These are phyloP conservation scores for Lepus timidus DNA, from an alignment of 2,113 vertebrate species.

Conservation along the genomic window DNA sequence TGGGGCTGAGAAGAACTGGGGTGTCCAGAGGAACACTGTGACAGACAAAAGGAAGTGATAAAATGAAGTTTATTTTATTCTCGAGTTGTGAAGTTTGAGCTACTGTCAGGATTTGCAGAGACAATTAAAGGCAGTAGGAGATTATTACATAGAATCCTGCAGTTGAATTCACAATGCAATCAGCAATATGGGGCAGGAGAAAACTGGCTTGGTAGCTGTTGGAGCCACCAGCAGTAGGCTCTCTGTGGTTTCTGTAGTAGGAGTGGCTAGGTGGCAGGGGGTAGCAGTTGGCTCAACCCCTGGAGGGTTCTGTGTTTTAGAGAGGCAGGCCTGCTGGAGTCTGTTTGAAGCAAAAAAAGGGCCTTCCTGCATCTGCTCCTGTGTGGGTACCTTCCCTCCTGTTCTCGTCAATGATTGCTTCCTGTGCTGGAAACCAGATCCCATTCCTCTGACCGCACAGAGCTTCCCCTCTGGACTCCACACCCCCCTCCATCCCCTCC, in stretches of 20 bases:
- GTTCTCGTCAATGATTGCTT: not conserved
- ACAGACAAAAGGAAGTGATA: not conserved
- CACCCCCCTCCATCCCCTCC: not conserved
- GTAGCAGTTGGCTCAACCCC: not conserved
- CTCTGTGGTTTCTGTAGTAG: not conserved
- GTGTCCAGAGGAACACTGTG: not conserved
- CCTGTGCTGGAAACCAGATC: not conserved
- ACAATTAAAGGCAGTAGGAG: not conserved
- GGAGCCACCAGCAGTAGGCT: not conserved
- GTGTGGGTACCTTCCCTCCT: not conserved
- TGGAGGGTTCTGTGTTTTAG: slow-evolving; percentile 20
- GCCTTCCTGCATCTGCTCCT: not conserved
- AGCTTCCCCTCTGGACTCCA: not conserved
- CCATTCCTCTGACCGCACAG: not conserved
- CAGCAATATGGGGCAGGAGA: not conserved
- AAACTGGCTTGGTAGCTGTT: not conserved
- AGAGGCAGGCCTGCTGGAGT: slow-evolving; percentile 10
- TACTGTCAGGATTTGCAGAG: not conserved
- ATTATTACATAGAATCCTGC: slow-evolving; percentile 17
- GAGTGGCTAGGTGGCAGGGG: slow-evolving; percentile 17
- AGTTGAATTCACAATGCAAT: not conserved
- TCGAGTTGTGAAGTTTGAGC: not conserved
- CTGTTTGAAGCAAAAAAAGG: slow-evolving; percentile 40
- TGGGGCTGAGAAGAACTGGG: not conserved
- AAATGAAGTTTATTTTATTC: not conserved